Conservation (phyloP, 2,797 vertebrate species). For the Cygnus olor region DNA sequence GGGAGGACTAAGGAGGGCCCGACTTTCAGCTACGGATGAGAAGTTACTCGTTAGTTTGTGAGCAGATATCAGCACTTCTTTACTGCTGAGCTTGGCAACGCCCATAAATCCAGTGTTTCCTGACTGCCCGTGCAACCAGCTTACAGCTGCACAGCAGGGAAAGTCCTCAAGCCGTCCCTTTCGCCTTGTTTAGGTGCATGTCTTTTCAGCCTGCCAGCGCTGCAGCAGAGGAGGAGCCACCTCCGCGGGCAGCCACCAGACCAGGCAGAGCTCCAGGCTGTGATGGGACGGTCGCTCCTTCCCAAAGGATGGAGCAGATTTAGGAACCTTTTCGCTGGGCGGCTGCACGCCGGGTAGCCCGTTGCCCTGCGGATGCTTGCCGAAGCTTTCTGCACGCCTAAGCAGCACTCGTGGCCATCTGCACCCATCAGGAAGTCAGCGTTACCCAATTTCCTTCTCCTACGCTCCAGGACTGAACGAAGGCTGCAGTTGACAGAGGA, state of each 20-base stretch:
- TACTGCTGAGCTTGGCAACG: background rate
- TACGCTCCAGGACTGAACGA: background rate
- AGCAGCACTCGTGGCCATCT: background rate
- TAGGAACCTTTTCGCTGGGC: too few relatives aligned
- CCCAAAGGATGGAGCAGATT: too few relatives aligned
- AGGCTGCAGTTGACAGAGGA: background rate
- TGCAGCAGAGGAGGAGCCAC: too few relatives aligned
- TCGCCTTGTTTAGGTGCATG: too few relatives aligned
- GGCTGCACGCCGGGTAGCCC: too few relatives aligned
- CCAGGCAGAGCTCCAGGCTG: too few relatives aligned
- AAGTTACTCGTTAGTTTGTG: background rate
- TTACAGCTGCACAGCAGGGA: background rate
- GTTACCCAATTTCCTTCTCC: background rate
- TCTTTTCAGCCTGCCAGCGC: too few relatives aligned
- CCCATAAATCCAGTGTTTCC: background rate
- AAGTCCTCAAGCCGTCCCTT: background rate
- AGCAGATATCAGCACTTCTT: background rate
- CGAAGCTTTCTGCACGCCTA: background rate
- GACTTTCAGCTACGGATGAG: background rate
- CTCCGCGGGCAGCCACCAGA: too few relatives aligned
- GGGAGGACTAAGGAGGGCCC: background rate
- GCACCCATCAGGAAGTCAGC: background rate
- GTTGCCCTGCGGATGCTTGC: background rate
- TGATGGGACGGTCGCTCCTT: too few relatives aligned
- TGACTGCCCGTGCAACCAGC: background rate